Conservation (phyloP, 2,113 vertebrate genomes). For the Pseudolaguvia tuberculata region DNA sequence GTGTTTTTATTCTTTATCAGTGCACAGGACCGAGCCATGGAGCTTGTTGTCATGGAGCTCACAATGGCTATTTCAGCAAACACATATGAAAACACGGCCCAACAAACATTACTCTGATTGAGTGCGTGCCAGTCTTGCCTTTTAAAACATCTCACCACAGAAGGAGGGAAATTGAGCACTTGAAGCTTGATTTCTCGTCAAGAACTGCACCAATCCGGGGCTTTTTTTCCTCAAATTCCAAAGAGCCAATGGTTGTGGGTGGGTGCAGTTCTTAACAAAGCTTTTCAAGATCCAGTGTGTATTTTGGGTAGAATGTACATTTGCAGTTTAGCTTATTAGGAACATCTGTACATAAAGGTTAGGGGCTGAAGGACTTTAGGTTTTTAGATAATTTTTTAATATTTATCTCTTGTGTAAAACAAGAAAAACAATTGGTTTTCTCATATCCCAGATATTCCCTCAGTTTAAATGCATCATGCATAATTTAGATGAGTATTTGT, state of each 20-base stretch:
- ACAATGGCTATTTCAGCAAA: slow-evolving; percentile 39
- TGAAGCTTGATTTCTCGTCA: slow-evolving; percentile 37
- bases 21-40: slow-evolving; percentile 16
- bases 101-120: slow-evolving; percentile 28
- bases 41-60: slow-evolving; percentile 41
- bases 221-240: background rate
- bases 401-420: too few species aligned
- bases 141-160: slow-evolving; percentile 43
- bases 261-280: too few species aligned
- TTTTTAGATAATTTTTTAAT: too few species aligned
- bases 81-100: slow-evolving; percentile 41
- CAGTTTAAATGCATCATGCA: too few species aligned
- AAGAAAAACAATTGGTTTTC: too few species aligned
- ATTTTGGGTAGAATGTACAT: too few species aligned
- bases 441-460: too few species aligned
- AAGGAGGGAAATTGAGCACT: slow-evolving; percentile 27
- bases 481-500: too few species aligned
- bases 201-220: slow-evolving; percentile 26
- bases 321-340: background rate
- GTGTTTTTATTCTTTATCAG: background rate
- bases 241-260: too few species aligned
- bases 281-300: too few species aligned
- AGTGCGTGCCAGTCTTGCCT: slow-evolving; percentile 26
- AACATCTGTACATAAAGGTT: background rate
- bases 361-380: too few species aligned